Conservation (phyloP, 2,888 invertebrate genomes). For the Enchytraeus crypticus region DNA sequence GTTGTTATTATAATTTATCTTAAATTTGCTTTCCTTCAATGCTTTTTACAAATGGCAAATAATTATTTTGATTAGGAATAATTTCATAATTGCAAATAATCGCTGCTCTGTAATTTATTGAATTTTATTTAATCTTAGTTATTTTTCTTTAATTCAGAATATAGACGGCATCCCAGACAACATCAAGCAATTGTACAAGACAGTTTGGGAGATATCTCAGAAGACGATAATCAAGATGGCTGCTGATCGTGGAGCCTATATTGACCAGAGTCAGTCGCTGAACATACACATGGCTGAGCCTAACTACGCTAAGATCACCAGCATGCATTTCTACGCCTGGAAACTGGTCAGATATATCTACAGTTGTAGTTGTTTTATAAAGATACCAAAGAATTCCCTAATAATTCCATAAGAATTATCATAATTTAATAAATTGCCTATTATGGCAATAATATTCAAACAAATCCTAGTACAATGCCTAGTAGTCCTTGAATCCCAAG, state of each 20-base stretch:
- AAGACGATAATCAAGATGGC: conserved; percentile 90
- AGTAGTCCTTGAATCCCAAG: too few species aligned
- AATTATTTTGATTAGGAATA: too few species aligned
- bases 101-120: too few species aligned
- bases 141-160: too few species aligned
- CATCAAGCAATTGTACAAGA: conserved; percentile 80
- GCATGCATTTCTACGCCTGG: conserved; percentile 98
- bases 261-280: conserved; percentile 96
- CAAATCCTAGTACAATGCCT: too few species aligned
- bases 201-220: conserved; percentile 94
- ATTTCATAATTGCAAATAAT: too few species aligned
- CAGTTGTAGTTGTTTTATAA: background rate
- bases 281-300: conserved; percentile 95
- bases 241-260: conserved; percentile 91
- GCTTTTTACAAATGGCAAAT: too few species aligned
- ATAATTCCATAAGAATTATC: background rate
- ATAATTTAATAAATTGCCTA: background rate
- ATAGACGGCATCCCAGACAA: conserved; percentile 75
- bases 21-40: too few species aligned
- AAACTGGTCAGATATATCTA: conserved; percentile 57
- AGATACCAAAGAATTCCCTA: background rate
- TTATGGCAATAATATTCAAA: too few species aligned
- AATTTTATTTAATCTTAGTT: too few species aligned
- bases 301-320: conserved; percentile 82
- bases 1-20: too few species aligned